A percentile compares a stretch with the other conserved stretches of the same genome.
Conservation (phyloP, 2,797 vertebrate species). For the Microctenopoma stevenorrisi region DNA sequence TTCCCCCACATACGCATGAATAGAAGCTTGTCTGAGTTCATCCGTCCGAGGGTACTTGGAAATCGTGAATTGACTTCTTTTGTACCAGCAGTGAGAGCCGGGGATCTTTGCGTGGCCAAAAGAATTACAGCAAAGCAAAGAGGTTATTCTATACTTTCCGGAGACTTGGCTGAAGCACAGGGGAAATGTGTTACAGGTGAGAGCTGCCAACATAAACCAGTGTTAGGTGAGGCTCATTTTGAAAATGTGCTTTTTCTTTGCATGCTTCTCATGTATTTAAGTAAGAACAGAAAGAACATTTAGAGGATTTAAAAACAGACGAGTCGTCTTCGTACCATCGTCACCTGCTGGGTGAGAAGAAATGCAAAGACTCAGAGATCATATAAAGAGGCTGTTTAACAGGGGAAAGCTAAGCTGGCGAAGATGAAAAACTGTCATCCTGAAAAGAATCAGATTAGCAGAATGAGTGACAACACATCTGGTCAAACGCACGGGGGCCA, state of each 20-base stretch:
- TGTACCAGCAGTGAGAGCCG: background rate
- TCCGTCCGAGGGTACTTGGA: background rate
- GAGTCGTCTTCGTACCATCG: background rate
- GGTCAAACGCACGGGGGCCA: conserved; percentile 1
- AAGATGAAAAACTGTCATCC: background rate
- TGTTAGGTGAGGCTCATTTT: background rate
- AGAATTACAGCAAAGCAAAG: conserved; percentile 8
- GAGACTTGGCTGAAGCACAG: background rate
- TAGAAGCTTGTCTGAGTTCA: no score
- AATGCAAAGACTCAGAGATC: background rate
- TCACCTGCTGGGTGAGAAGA: background rate
- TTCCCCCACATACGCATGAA: no score
- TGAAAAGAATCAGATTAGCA: background rate
- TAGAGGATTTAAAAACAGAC: background rate
- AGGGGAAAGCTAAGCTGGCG: background rate
- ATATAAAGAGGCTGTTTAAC: no score
- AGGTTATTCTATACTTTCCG: conserved; percentile 5
- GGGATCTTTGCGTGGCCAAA: conserved; percentile 8
- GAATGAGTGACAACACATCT: conserved; percentile 10
- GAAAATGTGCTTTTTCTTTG: background rate
- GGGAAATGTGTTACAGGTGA: background rate
- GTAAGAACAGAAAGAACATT: background rate
- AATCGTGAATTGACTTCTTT: background rate
- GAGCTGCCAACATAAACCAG: background rate
- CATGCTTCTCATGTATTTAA: no score